Conservation (phyloP, 2,113 vertebrate species). For the Prochilodus magdalenae region DNA sequence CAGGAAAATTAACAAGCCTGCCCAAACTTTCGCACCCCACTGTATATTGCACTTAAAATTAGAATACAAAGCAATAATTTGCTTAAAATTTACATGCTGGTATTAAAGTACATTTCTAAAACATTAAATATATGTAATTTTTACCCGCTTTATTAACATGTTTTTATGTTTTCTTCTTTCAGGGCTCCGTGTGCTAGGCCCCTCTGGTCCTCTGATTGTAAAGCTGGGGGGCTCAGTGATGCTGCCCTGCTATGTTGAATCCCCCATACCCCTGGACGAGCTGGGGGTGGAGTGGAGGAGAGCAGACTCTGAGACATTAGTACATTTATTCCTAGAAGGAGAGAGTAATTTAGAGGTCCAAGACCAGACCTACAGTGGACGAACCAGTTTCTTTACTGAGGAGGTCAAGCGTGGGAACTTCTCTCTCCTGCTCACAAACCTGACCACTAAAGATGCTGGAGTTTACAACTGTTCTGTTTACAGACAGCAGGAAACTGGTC, state of each 20-base stretch:
- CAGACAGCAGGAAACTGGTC: not conserved
- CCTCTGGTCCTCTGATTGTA: not conserved
- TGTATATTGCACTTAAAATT: too few relatives aligned
- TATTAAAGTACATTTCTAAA: too few relatives aligned
- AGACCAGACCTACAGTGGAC: not conserved
- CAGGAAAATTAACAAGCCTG: too few relatives aligned
- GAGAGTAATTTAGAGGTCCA: conserved; percentile 25
- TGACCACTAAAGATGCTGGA: conserved; percentile 3
- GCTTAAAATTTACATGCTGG: too few relatives aligned
- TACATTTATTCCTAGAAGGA: conserved; percentile 28
- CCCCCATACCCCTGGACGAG: not conserved
- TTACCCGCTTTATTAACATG: too few relatives aligned
- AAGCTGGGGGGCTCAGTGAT: conserved; percentile 14
- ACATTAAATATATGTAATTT: too few relatives aligned
- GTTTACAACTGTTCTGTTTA: conserved; percentile 1
- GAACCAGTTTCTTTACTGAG: conserved; percentile 2
- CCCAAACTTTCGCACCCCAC: too few relatives aligned
- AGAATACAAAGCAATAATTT: too few relatives aligned
- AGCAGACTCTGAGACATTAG: conserved; percentile 4
- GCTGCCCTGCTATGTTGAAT: conserved; percentile 35
- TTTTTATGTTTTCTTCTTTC: too few relatives aligned
- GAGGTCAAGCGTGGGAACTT: conserved; percentile 6
- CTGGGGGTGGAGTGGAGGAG: conserved; percentile 32
- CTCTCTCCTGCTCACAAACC: conserved; percentile 7
- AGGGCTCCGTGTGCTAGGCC: not conserved